A percentile compares a stretch with the other conserved stretches of the same genome.
These are phyloP conservation scores for Danio aesculapii DNA, from an alignment of 2,797 vertebrate species.

Conservation along the genomic window DNA sequence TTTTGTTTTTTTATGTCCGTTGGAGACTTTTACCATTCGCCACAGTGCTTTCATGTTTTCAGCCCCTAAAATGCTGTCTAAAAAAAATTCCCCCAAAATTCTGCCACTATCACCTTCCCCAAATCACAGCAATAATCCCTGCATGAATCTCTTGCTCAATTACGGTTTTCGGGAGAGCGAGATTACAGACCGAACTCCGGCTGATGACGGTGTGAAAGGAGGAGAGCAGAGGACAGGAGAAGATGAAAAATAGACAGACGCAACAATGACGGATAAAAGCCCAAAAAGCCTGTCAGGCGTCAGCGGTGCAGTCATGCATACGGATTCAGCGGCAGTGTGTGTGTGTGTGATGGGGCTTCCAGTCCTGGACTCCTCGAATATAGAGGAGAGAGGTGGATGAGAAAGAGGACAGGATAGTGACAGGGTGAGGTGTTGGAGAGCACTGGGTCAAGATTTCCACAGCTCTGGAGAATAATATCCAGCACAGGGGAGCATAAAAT, in stretches of 20 bases:
- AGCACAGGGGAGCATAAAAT: slow-evolving; percentile 45
- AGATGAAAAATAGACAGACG: slow-evolving; percentile 64
- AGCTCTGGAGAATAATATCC: slow-evolving; percentile 35
- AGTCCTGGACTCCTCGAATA: slow-evolving; percentile 60
- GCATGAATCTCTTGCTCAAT: slow-evolving; percentile 77
- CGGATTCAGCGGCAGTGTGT: neutral
- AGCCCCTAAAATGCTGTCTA: slow-evolving; percentile 38
- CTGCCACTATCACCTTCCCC: slow-evolving; percentile 59
- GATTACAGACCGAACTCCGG: slow-evolving; percentile 80
- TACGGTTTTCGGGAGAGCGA: slow-evolving; percentile 81
- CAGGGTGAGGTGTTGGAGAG: slow-evolving; percentile 46
- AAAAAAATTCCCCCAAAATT: slow-evolving; percentile 62
- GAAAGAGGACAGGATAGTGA: slow-evolving; percentile 32
- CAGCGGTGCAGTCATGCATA: slow-evolving; percentile 50
- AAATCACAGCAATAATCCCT: slow-evolving; percentile 81
- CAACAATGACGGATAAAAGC: slow-evolving; percentile 56
- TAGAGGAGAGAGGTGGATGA: slow-evolving; percentile 46
- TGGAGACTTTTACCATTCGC: slow-evolving; percentile 10
- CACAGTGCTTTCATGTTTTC: slow-evolving; percentile 52
- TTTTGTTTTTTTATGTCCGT: neutral
- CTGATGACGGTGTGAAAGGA: slow-evolving; percentile 74
- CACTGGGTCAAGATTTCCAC: slow-evolving; percentile 24
- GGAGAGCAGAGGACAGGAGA: slow-evolving; percentile 66
- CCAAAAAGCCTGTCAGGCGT: slow-evolving; percentile 59
- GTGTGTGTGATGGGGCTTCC: slow-evolving; percentile 56